phyloP scores from a whole-genome alignment of 1,140 invertebrate species.

The Lepidotrigona ventralis region DNA sequence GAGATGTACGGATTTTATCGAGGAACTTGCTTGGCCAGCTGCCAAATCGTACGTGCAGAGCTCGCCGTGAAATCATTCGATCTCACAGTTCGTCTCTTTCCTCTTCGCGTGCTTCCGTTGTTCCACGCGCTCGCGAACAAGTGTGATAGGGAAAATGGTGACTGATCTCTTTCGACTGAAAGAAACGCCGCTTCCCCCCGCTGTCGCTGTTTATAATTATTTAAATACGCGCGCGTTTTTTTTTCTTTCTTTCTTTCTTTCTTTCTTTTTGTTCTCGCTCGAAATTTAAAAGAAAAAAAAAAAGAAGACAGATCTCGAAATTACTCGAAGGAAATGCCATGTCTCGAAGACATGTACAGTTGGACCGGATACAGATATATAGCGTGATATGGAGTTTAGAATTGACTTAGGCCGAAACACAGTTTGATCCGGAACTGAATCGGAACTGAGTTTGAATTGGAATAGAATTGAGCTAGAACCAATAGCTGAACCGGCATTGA shows the following conservation, averaged over 20 bases:
- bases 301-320: too few species aligned
- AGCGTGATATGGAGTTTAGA: conserved; percentile 1
- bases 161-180: background rate
- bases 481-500: conserved; percentile 5
- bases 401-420: conserved; percentile 8
- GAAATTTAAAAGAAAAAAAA: too few species aligned
- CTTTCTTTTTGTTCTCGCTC: too few species aligned
- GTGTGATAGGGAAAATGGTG: background rate
- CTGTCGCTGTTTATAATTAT: background rate
- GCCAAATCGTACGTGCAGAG: conserved; percentile 63
- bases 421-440: background rate
- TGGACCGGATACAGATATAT: background rate
- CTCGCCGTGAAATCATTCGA: conserved; percentile 39
- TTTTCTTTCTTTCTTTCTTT: too few species aligned
- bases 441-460: background rate
- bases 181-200: background rate
- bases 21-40: conserved; percentile 58
- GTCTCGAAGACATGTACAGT: background rate
- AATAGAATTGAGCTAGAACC: conserved; percentile 13
- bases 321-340: background rate
- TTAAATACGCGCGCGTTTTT: too few species aligned
- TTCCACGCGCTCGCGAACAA: conserved; percentile 34
- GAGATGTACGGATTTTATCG: conserved; percentile 60
- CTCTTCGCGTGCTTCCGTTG: background rate
- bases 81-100: conserved; percentile 19